These are phyloP conservation scores for Peromyscus melanophrys DNA, from an alignment of 2,797 vertebrate species.

Conservation along the genomic window DNA sequence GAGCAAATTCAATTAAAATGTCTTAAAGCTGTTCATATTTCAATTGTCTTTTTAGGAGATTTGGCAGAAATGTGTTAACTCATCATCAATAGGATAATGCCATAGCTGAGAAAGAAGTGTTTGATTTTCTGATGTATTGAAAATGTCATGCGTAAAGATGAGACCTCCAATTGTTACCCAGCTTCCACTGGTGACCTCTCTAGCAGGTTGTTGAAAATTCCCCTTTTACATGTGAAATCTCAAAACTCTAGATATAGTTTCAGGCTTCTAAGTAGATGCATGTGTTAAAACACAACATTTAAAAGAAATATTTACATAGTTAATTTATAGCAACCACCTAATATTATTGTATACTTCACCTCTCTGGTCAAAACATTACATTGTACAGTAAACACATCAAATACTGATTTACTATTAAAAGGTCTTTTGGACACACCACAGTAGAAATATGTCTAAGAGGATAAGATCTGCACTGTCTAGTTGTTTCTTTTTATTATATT, in stretches of 20 bases:
- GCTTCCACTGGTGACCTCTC: slow-evolving; percentile 12
- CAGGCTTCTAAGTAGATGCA: slow-evolving; percentile 9
- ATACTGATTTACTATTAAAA: slow-evolving; percentile 40
- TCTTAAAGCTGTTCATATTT: slow-evolving; percentile 61
- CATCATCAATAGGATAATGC: slow-evolving; percentile 55
- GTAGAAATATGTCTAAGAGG: slow-evolving; percentile 46
- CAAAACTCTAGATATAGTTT: slow-evolving; percentile 55
- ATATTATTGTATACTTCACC: background rate
- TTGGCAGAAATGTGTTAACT: slow-evolving; percentile 65
- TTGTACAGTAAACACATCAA: background rate
- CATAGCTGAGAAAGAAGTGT: slow-evolving; percentile 51
- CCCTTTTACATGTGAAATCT: slow-evolving; percentile 17
- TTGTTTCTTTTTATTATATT: slow-evolving; percentile 16
- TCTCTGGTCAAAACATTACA: slow-evolving; percentile 11
- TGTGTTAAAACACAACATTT: slow-evolving; percentile 45
- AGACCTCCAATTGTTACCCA: slow-evolving; percentile 20
- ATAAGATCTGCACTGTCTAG: background rate
- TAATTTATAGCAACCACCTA: slow-evolving; percentile 36
- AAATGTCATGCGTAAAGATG: slow-evolving; percentile 69
- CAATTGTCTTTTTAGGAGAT: slow-evolving; percentile 53
- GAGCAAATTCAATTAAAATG: slow-evolving; percentile 67
- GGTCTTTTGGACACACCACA: slow-evolving; percentile 33
- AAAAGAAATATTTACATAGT: slow-evolving; percentile 34
- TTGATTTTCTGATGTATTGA: slow-evolving; percentile 58
- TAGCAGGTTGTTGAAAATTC: background rate